These are phyloP conservation scores for Nannobrachium achirus DNA, from an alignment of 2,113 vertebrate species.

Conservation along the genomic window DNA sequence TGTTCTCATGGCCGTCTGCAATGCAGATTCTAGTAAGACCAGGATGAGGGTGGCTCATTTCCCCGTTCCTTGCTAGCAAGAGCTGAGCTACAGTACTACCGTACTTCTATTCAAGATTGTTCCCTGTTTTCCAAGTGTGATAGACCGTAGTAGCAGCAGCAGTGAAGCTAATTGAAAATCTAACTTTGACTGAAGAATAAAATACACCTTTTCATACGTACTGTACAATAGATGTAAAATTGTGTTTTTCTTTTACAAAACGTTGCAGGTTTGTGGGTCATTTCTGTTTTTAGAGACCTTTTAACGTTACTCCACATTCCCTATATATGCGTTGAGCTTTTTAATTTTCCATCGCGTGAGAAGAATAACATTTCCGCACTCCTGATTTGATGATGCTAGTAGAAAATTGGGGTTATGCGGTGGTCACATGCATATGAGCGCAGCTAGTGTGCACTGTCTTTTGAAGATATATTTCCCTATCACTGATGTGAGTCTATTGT, in stretches of 20 bases:
- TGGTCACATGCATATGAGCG: constrained; percentile 61
- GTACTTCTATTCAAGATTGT: constrained; percentile 26
- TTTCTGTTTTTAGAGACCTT: too few relatives aligned
- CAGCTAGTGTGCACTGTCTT: constrained; percentile 52
- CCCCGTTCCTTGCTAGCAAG: constrained; percentile 11
- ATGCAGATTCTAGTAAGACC: neutral
- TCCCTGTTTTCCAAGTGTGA: too few relatives aligned
- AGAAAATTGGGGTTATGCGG: constrained; percentile 62
- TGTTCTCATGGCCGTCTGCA: neutral
- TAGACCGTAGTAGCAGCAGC: too few relatives aligned
- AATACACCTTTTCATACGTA: too few relatives aligned
- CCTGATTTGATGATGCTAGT: constrained; percentile 50
- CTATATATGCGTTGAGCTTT: constrained; percentile 52
- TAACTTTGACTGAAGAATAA: too few relatives aligned
- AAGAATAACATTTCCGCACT: constrained; percentile 44
- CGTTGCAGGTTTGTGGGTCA: too few relatives aligned
- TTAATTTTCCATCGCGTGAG: constrained; percentile 43
- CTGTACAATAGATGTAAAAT: too few relatives aligned
- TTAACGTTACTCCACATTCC: too few relatives aligned
- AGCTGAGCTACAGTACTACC: constrained; percentile 43
- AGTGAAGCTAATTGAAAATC: too few relatives aligned
- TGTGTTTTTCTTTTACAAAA: too few relatives aligned
- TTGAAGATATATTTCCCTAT: constrained; percentile 56
- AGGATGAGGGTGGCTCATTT: constrained; percentile 6
- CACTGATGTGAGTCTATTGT: constrained; percentile 7